Evolutionary conservation across 2,888 invertebrate species (phyloP).

Genomic region (Boloria selene): DNA sequence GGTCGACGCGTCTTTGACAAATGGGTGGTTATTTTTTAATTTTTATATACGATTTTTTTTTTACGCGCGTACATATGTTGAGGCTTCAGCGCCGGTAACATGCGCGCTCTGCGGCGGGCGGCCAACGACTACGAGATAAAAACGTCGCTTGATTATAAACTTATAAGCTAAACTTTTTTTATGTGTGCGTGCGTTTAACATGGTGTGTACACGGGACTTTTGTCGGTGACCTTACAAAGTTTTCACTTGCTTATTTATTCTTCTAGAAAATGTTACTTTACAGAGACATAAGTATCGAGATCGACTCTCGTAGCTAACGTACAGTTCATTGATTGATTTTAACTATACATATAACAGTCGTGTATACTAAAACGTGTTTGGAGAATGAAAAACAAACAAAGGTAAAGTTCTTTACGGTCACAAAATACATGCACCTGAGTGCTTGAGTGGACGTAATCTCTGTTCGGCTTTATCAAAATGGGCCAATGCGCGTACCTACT

Average conservation of each 20-base stretch:
- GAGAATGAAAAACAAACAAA: conserved; percentile 38
- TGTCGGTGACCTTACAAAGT: conserved; percentile 72
- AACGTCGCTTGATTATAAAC: conserved; percentile 81
- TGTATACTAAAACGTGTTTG: conserved; percentile 21
- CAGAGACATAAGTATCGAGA: background rate
- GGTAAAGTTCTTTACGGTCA: conserved; percentile 42
- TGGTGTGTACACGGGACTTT: conserved; percentile 69
- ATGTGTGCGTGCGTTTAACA: conserved; percentile 71
- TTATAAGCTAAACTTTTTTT: conserved; percentile 80
- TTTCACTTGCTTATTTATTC: conserved; percentile 56
- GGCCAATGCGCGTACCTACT: conserved; percentile 72
- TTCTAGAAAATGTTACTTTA: conserved; percentile 16
- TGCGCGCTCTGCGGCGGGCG: conserved; percentile 74
- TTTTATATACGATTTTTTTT: conserved; percentile 62
- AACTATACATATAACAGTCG: conserved; percentile 3
- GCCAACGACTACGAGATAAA: conserved; percentile 81
- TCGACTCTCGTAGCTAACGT: background rate
- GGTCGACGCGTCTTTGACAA: conserved; percentile 55
- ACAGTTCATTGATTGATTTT: conserved; percentile 6
- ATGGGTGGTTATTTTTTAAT: conserved; percentile 52
- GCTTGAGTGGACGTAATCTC: conserved; percentile 68
- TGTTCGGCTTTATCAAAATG: conserved; percentile 76
- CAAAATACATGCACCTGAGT: conserved; percentile 50
- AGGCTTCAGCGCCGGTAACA: conserved; percentile 65
- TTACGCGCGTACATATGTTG: conserved; percentile 62